phyloP scores from a whole-genome alignment of 1,140 invertebrate species.

The Chelonus insularis region DNA sequence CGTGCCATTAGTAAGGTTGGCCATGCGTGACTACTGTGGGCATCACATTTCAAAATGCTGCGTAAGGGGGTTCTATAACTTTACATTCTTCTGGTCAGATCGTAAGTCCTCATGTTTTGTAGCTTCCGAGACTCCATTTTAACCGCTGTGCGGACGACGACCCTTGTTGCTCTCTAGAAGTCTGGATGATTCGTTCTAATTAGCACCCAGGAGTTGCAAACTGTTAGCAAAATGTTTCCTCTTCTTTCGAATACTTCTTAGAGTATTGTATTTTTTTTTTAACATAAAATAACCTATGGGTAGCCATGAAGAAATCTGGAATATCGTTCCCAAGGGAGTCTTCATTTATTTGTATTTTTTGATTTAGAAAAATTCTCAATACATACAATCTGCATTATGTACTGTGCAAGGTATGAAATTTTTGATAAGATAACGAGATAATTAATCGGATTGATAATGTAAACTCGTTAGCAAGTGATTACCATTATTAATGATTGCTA shows the following conservation, averaged over 20 bases:
- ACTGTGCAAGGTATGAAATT: too few species aligned
- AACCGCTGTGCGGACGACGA: constrained; percentile 7
- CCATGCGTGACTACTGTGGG: constrained; percentile 49
- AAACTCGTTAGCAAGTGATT: background rate
- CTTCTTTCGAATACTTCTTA: background rate
- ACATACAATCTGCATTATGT: too few species aligned
- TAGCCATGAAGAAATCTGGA: too few species aligned
- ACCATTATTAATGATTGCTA: background rate
- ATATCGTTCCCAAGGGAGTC: background rate
- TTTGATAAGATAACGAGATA: too few species aligned
- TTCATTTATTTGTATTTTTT: too few species aligned
- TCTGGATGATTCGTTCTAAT: constrained; percentile 27
- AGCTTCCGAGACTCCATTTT: too few species aligned
- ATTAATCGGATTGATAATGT: too few species aligned
- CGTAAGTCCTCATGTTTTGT: too few species aligned
- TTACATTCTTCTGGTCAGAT: background rate
- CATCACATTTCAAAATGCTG: constrained; percentile 19
- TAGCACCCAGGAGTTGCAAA: constrained; percentile 17
- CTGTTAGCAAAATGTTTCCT: background rate
- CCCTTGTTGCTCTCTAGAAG: constrained; percentile 13
- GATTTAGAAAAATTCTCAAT: too few species aligned
- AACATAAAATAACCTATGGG: background rate
- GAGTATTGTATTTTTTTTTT: constrained; percentile 1
- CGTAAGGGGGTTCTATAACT: background rate
- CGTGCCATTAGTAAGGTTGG: constrained; percentile 47